Evolutionary conservation across 2,113 vertebrate species (phyloP), one percentile per base, ranked within the genome.

Genomic region (Neomonachus schauinslandi): DNA sequence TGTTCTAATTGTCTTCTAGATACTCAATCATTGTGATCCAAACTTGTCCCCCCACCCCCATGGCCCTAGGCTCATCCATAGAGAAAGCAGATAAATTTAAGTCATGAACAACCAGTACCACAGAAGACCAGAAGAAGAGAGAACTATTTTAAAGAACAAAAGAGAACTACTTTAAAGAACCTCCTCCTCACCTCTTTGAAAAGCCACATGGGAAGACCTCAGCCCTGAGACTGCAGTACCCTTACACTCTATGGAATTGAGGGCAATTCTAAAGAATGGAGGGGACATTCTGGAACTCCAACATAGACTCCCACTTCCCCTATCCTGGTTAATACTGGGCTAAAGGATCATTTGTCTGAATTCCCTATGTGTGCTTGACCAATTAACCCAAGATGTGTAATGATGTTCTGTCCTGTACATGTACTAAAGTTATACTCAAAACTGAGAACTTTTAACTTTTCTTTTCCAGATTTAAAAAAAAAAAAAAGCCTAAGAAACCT

Each of bases 1-100:
- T 46, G 12, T 77, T 31, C 81, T 11, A 7, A 36, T 26, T 92
- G 8, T 53, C 80, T 59, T 92, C 26, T 42, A 11, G 19, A 46
- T 5, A 14, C 3, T 53, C 15, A 55, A 1, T 46, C 15, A 2
- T 0, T 63, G 22, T 39, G 57, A 39, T 15, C 49, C 16, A 28
- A 39, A 57, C 22, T 79, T 0, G 4, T 5, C 28, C 8, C 46
- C 46, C 4, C 28, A 6, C 46, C 7, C 5, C 46, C 22, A 33
- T 0, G 0, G 4, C 3, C 13, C 13, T 24, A 28, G 22, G 42
- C 4, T 90, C 42, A 57, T 19, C 51, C 19, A 5, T 0, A 79
- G n/a, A 96, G 15, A 28, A 97, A 46, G 46, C 14, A 51, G 26
- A 33, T 53, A n/a, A n/a, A 55, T 65, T 7, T 55, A 8, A 84